Evolutionary conservation across 2,888 invertebrate genomes (phyloP).

Genomic region (Trimorus sp.): DNA sequence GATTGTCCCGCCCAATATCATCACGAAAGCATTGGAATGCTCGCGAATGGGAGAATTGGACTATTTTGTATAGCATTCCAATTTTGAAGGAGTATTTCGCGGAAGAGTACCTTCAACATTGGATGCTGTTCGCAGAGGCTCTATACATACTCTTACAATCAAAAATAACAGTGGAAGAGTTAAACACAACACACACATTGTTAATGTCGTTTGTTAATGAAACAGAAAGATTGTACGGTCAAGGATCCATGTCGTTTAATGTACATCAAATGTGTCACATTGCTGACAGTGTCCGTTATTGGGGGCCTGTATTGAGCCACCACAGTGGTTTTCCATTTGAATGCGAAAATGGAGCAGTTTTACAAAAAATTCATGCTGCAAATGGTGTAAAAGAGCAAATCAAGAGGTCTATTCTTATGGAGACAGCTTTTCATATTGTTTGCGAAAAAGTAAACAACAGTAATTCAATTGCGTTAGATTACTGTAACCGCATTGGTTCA

Average conservation of each 20-base stretch:
- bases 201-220: constrained; percentile 31
- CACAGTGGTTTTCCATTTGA: constrained; percentile 62
- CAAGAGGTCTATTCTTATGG: too few species aligned
- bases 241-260: constrained; percentile 52
- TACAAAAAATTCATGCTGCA: constrained; percentile 1
- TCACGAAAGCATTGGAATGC: constrained; percentile 43
- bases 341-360: constrained; percentile 32
- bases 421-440: too few species aligned
- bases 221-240: constrained; percentile 39
- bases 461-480: too few species aligned
- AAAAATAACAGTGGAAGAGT: constrained; percentile 18
- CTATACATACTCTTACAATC: constrained; percentile 21
- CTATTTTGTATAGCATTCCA: constrained; percentile 31
- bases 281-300: constrained; percentile 47
- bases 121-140: constrained; percentile 19
- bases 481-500: too few species aligned
- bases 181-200: constrained; percentile 29
- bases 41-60: constrained; percentile 17
- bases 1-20: constrained; percentile 27
- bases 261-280: constrained; percentile 60
- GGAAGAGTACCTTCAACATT: constrained; percentile 9
- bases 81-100: neutral
- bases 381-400: constrained; percentile 50
- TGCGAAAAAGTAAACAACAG: too few species aligned
- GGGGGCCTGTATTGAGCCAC: constrained; percentile 56